A percentile compares a stretch with the other conserved stretches of the same genome.
Evolutionary conservation across 2,113 vertebrate genomes (phyloP).

Genomic region (Megaceryle maxima): DNA sequence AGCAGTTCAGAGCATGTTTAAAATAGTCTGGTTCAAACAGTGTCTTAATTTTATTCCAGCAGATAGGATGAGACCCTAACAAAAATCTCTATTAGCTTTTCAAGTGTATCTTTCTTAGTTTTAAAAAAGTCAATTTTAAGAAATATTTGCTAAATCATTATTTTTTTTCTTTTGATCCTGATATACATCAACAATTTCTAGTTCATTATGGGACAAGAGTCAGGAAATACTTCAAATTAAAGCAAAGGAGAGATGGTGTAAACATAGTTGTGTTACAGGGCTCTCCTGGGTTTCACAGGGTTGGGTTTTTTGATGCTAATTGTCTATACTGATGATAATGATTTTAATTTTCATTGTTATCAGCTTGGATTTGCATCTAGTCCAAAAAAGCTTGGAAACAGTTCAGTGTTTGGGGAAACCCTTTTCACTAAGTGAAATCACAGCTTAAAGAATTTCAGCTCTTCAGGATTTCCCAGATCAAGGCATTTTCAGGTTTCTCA

Average conservation of each 20-base stretch:
- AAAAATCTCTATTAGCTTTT: not conserved
- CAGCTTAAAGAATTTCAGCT: not conserved
- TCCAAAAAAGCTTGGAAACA: not conserved
- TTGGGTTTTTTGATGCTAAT: not conserved
- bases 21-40: not conserved
- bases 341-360: not conserved
- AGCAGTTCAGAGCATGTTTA: not conserved
- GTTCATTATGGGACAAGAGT: not conserved
- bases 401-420: not conserved
- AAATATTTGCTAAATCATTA: not conserved
- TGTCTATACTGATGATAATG: not conserved
- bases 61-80: not conserved
- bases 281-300: not conserved
- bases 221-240: not conserved
- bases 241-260: not conserved
- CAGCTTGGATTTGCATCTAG: not conserved
- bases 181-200: not conserved
- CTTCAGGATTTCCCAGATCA: not conserved
- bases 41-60: not conserved
- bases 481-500: not conserved
- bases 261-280: not conserved
- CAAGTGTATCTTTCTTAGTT: not conserved
- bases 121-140: not conserved
- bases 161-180: not conserved
- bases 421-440: not conserved